phyloP scores from a whole-genome alignment of 1,140 invertebrate species.

The Saccostrea glomerata region DNA sequence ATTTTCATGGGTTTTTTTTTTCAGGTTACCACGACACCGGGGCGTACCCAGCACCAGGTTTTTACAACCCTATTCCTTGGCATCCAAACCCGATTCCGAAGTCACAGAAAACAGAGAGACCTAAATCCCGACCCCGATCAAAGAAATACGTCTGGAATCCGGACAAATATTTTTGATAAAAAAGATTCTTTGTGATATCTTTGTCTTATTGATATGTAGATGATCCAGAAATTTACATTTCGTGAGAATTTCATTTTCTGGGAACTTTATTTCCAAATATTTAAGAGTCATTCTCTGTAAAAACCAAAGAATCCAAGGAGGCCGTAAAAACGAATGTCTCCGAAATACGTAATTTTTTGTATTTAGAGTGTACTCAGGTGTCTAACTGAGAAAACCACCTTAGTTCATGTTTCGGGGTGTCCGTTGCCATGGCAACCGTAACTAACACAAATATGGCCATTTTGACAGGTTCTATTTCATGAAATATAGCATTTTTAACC shows the following conservation, averaged over 20 bases:
- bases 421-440: too few relatives aligned
- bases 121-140: conserved; percentile 60
- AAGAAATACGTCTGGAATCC: conserved; percentile 72
- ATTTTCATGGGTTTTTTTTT: conserved; percentile 40
- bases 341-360: too few relatives aligned
- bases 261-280: neutral
- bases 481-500: too few relatives aligned
- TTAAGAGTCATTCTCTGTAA: too few relatives aligned
- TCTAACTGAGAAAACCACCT: too few relatives aligned
- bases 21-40: conserved; percentile 69
- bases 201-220: neutral
- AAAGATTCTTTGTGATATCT: neutral
- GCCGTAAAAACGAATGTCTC: too few relatives aligned
- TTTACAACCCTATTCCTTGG: conserved; percentile 74
- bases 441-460: too few relatives aligned
- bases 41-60: conserved; percentile 69
- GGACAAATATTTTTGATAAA: conserved; percentile 65
- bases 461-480: too few relatives aligned
- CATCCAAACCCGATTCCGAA: conserved; percentile 69
- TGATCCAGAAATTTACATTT: neutral
- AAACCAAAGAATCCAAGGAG: too few relatives aligned
- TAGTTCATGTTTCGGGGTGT: too few relatives aligned
- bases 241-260: neutral
- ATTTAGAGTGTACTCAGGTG: too few relatives aligned
- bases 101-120: conserved; percentile 61